Evolutionary conservation across 2,113 vertebrate species (phyloP).

Genomic region (Chamaetylas fuelleborni): DNA sequence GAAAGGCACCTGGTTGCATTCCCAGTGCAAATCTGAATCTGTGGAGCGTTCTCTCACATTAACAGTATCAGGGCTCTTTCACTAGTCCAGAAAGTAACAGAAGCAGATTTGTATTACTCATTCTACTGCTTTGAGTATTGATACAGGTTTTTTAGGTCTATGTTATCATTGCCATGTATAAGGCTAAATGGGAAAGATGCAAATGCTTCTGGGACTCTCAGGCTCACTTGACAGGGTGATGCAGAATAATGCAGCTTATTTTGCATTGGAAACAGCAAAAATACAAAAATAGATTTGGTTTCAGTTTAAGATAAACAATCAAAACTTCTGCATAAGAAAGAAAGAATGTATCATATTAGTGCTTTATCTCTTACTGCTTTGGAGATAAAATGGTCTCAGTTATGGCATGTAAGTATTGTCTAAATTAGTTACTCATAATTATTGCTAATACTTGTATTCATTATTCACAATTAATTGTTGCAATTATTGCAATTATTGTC

Average conservation of each 20-base stretch:
- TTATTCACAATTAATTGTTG: not conserved
- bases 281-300: not conserved
- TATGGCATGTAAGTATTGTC: not conserved
- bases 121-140: not conserved
- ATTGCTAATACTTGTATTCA: too few species aligned
- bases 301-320: not conserved
- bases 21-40: not conserved
- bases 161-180: not conserved
- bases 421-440: not conserved
- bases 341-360: not conserved
- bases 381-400: not conserved
- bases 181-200: not conserved
- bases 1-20: not conserved
- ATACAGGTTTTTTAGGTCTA: rapidly evolving
- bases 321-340: not conserved
- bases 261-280: not conserved
- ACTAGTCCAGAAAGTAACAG: not conserved
- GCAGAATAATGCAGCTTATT: not conserved
- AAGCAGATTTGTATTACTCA: not conserved
- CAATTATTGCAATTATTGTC: not conserved
- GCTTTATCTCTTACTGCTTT: not conserved
- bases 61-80: not conserved
- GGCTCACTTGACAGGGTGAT: not conserved
- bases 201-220: not conserved
- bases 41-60: not conserved